Conservation (phyloP, 2,888 invertebrate genomes). For the Pardosa pseudoannulata region DNA sequence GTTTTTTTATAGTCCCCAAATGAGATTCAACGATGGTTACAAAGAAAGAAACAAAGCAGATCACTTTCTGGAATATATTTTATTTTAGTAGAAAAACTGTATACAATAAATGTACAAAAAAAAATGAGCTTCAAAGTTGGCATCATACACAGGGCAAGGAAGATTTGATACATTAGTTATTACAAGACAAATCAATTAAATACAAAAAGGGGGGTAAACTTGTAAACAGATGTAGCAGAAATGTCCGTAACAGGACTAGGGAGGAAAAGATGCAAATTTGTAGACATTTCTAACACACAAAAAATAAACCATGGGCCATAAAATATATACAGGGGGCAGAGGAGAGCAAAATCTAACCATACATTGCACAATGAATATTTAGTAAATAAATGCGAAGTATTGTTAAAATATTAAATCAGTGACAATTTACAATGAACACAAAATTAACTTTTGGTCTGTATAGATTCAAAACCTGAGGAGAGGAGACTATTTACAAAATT, state of each 20-base stretch:
- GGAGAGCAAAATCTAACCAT: constrained; percentile 30
- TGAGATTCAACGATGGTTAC: too few species aligned
- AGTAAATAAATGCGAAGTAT: constrained; percentile 67
- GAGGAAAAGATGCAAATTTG: neutral
- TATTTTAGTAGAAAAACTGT: constrained; percentile 65
- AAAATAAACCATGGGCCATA: neutral
- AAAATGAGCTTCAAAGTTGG: constrained; percentile 70
- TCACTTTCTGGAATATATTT: constrained; percentile 56
- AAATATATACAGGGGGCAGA: neutral
- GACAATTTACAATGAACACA: constrained; percentile 70
- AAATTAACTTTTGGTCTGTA: constrained; percentile 48
- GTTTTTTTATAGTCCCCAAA: too few species aligned
- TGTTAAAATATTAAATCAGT: constrained; percentile 36
- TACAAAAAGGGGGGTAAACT: constrained; percentile 36
- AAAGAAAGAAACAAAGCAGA: too few species aligned
- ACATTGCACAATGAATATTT: constrained; percentile 63
- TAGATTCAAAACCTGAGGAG: constrained; percentile 60
- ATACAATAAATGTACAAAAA: constrained; percentile 71
- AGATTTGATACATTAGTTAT: constrained; percentile 39
- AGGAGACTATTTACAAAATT: constrained; percentile 39
- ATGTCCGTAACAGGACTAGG: constrained; percentile 40
- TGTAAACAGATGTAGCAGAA: constrained; percentile 32
- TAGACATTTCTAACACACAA: neutral
- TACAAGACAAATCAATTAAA: constrained; percentile 46
- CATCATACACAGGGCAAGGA: constrained; percentile 44